Evolutionary conservation across 2,797 vertebrate species (phyloP), one percentile per base, ranked within the genome.

Genomic region (Ptychobarbus kaznakovi): DNA sequence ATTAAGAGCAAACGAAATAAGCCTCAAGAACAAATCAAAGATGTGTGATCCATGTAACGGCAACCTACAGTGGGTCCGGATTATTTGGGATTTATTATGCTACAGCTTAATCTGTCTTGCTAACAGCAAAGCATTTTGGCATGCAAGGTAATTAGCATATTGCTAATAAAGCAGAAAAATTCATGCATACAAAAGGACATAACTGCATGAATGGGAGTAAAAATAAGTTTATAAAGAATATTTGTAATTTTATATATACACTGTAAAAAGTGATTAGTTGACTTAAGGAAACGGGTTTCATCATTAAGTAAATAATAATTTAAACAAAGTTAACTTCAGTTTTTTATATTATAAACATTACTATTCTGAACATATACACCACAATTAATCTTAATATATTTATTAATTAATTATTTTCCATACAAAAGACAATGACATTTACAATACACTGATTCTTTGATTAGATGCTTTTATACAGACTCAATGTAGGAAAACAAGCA

Each of bases 51-150:
- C 49, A 42, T 6, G 10, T 72, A 58, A 38, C 25, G 35, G 53
- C 25, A 73, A 46, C 4, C 18, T 35, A 82, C 49, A 46, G 72
- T 82, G 38, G n/a, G 10, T 61, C 74, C 16, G 53, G 53, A 49
- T 74, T 74, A 83, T 74, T 65, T 75, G n/a, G n/a, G 69, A 40
- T 18, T 46, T 16, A 32, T 82, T 74, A 46, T n/a, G 44, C 75
- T 83, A 20, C 0, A 1, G 28, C 42, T 74, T 74, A 35, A 32
- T n/a, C 58, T 8, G 20, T 15, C 18, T 58, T 65, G 70, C 70
- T 32, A 65, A 74, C 9, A 25, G 20, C 40, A 46, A 63, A 25
- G 20, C 32, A 16, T 69, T 69, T 69, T 25, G 42, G 6, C 40
- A 0, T 6, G 46, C 28, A 49, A 68, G 38, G 8, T 40, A 63